Evolutionary conservation across 2,797 vertebrate species (phyloP).

Genomic region (Pipistrellus pygmaeus): DNA sequence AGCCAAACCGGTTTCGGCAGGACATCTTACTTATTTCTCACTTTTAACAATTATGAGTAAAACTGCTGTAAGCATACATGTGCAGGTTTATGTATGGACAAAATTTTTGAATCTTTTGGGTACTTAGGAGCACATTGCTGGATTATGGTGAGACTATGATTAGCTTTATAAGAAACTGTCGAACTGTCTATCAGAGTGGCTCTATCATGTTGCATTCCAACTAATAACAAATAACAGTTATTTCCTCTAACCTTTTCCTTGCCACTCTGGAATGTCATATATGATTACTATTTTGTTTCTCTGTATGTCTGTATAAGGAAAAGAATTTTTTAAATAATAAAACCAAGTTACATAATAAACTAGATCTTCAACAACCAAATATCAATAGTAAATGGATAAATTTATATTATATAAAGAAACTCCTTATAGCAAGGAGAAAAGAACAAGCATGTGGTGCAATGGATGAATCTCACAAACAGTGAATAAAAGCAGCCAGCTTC

Average conservation of each 20-base stretch:
- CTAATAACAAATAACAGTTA: background rate
- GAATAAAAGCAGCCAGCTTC: background rate
- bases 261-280: constrained; percentile 19
- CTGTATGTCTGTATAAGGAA: background rate
- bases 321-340: constrained; percentile 6
- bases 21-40: too few relatives aligned
- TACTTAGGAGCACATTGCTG: background rate
- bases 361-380: background rate
- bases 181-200: background rate
- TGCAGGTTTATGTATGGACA: background rate
- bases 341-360: background rate
- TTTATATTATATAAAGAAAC: background rate
- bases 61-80: background rate
- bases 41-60: too few relatives aligned
- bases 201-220: background rate
- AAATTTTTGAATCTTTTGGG: background rate
- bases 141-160: background rate
- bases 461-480: background rate
- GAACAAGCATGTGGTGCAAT: background rate
- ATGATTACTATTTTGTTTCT: constrained; percentile 30
- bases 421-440: background rate
- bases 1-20: too few relatives aligned
- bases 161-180: background rate
- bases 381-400: background rate
- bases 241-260: constrained; percentile 40